Base-by-base conservation (phyloP, 2,113 vertebrate species). In the Pluvianellus socialis region DNA sequence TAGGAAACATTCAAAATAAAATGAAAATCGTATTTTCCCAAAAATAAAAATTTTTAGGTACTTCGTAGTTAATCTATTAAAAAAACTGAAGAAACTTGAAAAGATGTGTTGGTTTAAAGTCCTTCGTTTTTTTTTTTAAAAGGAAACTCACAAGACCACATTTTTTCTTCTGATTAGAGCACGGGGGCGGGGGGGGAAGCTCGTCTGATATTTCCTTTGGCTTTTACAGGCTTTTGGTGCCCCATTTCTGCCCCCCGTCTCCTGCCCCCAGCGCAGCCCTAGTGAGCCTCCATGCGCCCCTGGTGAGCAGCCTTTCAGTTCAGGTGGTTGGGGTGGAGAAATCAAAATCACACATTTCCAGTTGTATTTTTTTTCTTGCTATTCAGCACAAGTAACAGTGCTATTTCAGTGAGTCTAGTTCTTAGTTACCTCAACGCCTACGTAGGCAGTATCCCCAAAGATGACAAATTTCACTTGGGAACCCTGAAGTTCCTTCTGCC, bases 251-350 rank as follows among this genome's bases (percentile, higher is more conserved):
- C 27, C 8, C 9, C 14, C 14, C 3, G 2, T 45, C 11, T 32
- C 24, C 19, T 2, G 3, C 7, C 10, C 15, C 17, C 13, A 19
- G n/a, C 10, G 21, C 20, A 24, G 12, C 26, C 6, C 14, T 3
- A 14, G 7, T 26, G 28, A 67, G 28, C 22, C 12, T 55, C 24
- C 26, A 10, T 12, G 40, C 8, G 40, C 18, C 10, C 8, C 33
- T 59, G 14, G 4, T 53, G 45, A 77, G 40, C 33, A 35, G n/a
- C 10, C 3, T n/a, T 65, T 65, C 32, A 17, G 2, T 52, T 58
- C 20, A 59, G 38, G 23, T 6, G 17, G 7, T 9, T 61, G 6
- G 7, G 8, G 6, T 11, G 12, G 9, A 49, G 12, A 67, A 79
- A 33, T 35, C 52, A 73, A 68, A 74, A 38, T 85, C 33, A 16